phyloP scores from a whole-genome alignment of 2,888 invertebrate genomes.

The Megamerina dolium region DNA sequence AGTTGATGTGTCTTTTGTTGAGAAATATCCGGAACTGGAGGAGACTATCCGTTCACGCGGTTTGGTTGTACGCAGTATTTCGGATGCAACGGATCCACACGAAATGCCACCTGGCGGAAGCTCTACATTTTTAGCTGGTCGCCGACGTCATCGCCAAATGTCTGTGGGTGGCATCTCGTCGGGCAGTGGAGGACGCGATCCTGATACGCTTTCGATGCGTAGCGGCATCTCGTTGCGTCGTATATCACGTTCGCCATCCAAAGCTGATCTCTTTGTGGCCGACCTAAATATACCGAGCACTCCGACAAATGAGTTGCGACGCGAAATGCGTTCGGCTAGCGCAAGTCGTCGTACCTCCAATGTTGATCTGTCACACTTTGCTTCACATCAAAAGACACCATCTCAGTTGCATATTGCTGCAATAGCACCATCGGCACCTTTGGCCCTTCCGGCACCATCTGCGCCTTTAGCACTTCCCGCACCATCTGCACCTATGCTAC shows the following conservation, averaged over 20 bases:
- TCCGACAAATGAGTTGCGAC: slow-evolving; percentile 2
- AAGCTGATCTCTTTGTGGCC: slow-evolving; percentile 44
- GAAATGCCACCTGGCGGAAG: slow-evolving; percentile 19
- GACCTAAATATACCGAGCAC: slow-evolving; percentile 42
- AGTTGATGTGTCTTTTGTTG: slow-evolving; percentile 38
- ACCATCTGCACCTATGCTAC: slow-evolving; percentile 8
- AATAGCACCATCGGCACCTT: slow-evolving; percentile 18
- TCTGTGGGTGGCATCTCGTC: slow-evolving; percentile 40
- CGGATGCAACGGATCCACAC: slow-evolving; percentile 38
- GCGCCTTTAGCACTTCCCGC: no score
- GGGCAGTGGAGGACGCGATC: slow-evolving; percentile 31
- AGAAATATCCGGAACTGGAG: slow-evolving; percentile 40
- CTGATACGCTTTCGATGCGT: slow-evolving; percentile 41
- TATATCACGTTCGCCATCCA: slow-evolving; percentile 43
- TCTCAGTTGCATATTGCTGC: background rate
- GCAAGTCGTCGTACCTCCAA: slow-evolving; percentile 40
- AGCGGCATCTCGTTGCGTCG: slow-evolving; percentile 44
- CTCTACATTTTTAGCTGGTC: slow-evolving; percentile 28
- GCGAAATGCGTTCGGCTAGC: slow-evolving; percentile 35
- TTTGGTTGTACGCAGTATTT: slow-evolving; percentile 43
- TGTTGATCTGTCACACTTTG: slow-evolving; percentile 33
- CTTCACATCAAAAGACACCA: slow-evolving; percentile 6
- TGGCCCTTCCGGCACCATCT: slow-evolving; percentile 18
- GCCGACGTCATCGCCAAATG: slow-evolving; percentile 32
- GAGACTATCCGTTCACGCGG: slow-evolving; percentile 39